Conservation (phyloP, 2,888 invertebrate species). For the Andrena trimmerana region DNA sequence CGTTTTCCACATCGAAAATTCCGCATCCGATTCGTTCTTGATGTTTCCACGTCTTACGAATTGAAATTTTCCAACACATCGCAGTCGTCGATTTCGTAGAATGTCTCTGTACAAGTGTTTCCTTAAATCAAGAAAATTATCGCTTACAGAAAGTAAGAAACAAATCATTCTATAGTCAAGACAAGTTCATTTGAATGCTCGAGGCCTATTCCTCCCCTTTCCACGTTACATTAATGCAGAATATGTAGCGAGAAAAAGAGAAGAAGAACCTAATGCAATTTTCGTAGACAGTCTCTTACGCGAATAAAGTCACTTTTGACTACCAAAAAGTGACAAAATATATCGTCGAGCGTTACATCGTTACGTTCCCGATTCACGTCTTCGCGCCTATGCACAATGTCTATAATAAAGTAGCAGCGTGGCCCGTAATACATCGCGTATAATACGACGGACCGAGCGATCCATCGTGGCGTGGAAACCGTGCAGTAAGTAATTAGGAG, state of each 20-base stretch:
- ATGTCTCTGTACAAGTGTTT: background rate
- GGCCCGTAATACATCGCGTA: slow-evolving; percentile 60
- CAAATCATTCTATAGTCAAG: background rate
- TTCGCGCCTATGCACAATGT: slow-evolving; percentile 56
- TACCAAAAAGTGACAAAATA: slow-evolving; percentile 10
- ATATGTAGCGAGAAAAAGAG: background rate
- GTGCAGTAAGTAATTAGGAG: slow-evolving; percentile 81
- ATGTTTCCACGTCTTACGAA: background rate
- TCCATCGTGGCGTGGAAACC: slow-evolving; percentile 71
- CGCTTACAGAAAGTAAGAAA: background rate
- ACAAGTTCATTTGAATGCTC: background rate
- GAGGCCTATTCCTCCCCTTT: background rate
- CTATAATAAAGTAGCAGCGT: slow-evolving; percentile 68
- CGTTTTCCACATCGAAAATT: slow-evolving; percentile 47
- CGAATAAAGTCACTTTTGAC: background rate
- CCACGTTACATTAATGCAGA: background rate
- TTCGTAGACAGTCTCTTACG: background rate
- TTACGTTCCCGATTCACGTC: slow-evolving; percentile 33
- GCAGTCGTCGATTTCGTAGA: background rate
- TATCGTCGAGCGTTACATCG: slow-evolving; percentile 33
- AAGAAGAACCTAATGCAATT: background rate
- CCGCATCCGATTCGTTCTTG: slow-evolving; percentile 7
- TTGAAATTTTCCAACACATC: background rate
- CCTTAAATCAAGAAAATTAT: background rate
- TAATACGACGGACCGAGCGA: slow-evolving; percentile 60